A percentile compares a stretch with the other conserved stretches of the same genome.
Conservation (phyloP, 2,888 invertebrate genomes). For the Euphydryas editha region DNA sequence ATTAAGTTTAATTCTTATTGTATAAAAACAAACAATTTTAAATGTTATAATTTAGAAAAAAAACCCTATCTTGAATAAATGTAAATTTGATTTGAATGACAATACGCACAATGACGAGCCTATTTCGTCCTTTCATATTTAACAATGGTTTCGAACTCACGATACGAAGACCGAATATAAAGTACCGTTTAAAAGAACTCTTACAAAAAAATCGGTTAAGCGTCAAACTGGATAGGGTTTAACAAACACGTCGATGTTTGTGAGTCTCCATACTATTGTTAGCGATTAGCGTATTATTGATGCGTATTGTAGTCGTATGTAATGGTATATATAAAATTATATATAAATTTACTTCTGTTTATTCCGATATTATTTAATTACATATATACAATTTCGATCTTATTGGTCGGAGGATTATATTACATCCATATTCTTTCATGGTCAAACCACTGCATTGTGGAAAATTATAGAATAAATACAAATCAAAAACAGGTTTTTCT, state of each 20-base stretch:
- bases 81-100: constrained; percentile 4
- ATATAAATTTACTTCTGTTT: too few species aligned
- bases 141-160: constrained; percentile 5
- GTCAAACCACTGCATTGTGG: too few species aligned
- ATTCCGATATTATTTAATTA: too few species aligned
- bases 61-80: background rate
- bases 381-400: too few species aligned
- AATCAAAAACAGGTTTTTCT: too few species aligned
- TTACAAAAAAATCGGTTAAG: constrained; percentile 5
- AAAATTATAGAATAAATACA: too few species aligned
- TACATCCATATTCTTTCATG: too few species aligned
- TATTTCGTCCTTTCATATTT: background rate
- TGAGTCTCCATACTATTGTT: background rate
- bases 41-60: background rate
- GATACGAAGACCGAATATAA: background rate
- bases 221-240: background rate
- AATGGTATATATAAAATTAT: too few species aligned
- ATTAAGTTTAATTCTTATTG: background rate
- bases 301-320: too few species aligned
- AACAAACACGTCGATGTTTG: background rate
- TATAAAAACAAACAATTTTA: background rate
- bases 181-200: background rate
- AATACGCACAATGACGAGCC: constrained; percentile 3
- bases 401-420: too few species aligned
- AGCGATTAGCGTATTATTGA: too few species aligned